Evolutionary conservation across 2,888 invertebrate genomes (phyloP).

Genomic region (Meloe dianella): DNA sequence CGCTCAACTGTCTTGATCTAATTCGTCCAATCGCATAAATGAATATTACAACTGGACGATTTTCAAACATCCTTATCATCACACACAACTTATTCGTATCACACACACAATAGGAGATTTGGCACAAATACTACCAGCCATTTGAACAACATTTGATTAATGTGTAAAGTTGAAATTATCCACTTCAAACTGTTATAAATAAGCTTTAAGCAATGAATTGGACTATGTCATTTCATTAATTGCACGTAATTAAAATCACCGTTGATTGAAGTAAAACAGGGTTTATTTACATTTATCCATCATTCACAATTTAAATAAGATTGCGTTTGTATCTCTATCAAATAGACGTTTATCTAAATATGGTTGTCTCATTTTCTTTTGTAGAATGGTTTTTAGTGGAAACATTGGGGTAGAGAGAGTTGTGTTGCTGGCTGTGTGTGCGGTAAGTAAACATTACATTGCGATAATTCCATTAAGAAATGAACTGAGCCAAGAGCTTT

Average conservation of each 20-base stretch:
- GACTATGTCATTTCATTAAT: slow-evolving; percentile 54
- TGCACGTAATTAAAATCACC: slow-evolving; percentile 54
- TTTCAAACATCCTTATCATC: slow-evolving; percentile 10
- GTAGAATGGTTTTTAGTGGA: background rate
- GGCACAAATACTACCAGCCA: no score
- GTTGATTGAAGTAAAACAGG: slow-evolving; percentile 54
- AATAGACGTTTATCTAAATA: background rate
- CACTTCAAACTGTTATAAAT: no score
- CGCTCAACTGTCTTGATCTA: background rate
- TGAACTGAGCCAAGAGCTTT: slow-evolving; percentile 57
- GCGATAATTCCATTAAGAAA: slow-evolving; percentile 60
- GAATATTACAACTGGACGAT: background rate
- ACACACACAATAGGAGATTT: no score
- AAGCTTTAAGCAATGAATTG: slow-evolving; percentile 37
- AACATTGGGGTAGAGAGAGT: slow-evolving; percentile 1
- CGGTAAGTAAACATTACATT: slow-evolving; percentile 53
- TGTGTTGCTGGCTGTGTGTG: slow-evolving; percentile 34
- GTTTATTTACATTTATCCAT: slow-evolving; percentile 49
- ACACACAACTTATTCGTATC: no score
- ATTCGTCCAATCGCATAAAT: background rate
- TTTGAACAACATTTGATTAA: no score
- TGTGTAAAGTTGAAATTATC: no score
- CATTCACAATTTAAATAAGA: background rate
- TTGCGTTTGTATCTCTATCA: background rate
- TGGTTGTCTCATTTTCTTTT: background rate